Evolutionary conservation across 1,140 invertebrate genomes (phyloP).

Genomic region (Galleria mellonella): DNA sequence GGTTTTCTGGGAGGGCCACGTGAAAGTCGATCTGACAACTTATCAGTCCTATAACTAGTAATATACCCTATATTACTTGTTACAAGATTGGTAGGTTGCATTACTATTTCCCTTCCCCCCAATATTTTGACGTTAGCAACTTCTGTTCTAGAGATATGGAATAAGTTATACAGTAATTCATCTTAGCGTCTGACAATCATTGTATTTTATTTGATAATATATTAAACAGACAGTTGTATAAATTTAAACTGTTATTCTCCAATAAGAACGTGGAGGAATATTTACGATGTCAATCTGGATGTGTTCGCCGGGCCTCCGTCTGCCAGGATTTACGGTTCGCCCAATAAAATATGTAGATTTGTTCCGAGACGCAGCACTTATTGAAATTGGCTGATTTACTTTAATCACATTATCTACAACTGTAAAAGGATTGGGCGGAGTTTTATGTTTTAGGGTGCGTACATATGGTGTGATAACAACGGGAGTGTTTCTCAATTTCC

Average conservation of each 20-base stretch:
- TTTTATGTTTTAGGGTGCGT: conserved; percentile 6
- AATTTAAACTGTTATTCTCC: conserved; percentile 5
- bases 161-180: too few species aligned
- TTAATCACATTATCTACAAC: conserved; percentile 38
- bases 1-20: too few species aligned
- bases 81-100: too few species aligned
- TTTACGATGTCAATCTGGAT: conserved; percentile 54
- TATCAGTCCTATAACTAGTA: too few species aligned
- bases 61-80: too few species aligned
- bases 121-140: too few species aligned
- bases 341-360: conserved; percentile 66
- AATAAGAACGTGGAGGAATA: conserved; percentile 21
- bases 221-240: too few species aligned
- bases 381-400: conserved; percentile 67
- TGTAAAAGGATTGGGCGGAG: conserved; percentile 35
- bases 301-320: conserved; percentile 16
- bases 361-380: conserved; percentile 53
- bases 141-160: too few species aligned
- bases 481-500: conserved; percentile 3
- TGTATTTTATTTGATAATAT: too few species aligned
- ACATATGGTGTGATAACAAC: not conserved
- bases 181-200: too few species aligned
- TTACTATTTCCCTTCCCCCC: too few species aligned
- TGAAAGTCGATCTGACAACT: too few species aligned
- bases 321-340: conserved; percentile 47